Evolutionary conservation across 1,140 invertebrate species (phyloP).

Genomic region (Dufourea novaeangliae): DNA sequence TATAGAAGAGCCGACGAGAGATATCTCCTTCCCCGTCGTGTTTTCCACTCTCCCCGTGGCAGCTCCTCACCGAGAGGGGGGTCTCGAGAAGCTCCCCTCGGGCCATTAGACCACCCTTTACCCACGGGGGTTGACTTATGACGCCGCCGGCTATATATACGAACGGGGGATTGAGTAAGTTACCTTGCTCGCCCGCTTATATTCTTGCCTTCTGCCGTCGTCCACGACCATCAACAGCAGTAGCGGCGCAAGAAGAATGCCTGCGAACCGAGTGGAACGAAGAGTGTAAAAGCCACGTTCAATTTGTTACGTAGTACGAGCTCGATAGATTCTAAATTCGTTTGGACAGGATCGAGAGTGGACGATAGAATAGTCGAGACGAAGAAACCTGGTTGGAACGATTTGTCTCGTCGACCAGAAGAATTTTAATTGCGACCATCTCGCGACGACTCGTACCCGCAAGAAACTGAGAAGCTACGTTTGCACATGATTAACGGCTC

Average conservation of each 20-base stretch:
- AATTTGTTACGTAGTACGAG: background rate
- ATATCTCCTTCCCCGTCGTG: conserved; percentile 11
- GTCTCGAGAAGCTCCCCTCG: conserved; percentile 36
- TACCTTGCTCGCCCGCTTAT: conserved; percentile 45
- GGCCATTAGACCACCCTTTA: conserved; percentile 68
- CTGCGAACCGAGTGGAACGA: background rate
- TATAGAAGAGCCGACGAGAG: background rate
- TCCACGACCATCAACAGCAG: too few relatives aligned
- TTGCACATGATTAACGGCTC: conserved; percentile 24
- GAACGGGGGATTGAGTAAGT: conserved; percentile 63
- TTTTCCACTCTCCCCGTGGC: background rate
- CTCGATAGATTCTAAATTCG: conserved; percentile 10
- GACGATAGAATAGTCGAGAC: background rate
- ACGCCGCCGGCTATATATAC: conserved; percentile 43
- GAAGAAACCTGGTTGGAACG: conserved; percentile 12
- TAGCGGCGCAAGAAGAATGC: conserved; percentile 6
- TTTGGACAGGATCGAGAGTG: background rate
- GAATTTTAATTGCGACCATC: conserved; percentile 17
- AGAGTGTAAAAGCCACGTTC: background rate
- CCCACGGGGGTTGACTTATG: conserved; percentile 67
- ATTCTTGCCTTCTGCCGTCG: conserved; percentile 28
- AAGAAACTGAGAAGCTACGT: conserved; percentile 1
- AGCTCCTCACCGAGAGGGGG: conserved; percentile 18
- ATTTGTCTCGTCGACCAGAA: conserved; percentile 6
- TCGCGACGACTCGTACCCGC: background rate